Evolutionary conservation across 1,140 invertebrate species (phyloP), one percentile per base, ranked within the genome.

Genomic region (Drosophila obscura): DNA sequence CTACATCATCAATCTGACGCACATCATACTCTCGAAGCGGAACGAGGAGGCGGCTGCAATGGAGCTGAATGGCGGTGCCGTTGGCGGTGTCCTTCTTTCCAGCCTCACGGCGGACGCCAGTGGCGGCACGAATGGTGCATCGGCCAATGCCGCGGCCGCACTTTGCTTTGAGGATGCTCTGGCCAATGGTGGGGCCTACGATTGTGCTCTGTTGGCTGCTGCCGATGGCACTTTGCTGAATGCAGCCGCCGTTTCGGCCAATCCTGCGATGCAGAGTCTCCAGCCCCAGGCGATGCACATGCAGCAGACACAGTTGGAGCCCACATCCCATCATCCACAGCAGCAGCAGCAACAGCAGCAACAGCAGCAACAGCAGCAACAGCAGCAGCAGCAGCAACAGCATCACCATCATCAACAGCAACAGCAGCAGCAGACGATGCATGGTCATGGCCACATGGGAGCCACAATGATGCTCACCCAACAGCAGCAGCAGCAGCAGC

Each of bases 1-100:
- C 93, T 97, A 97, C 92, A 97, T 97, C 90, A 97, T 96, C 94
- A 96, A 96, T 26, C 93, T 97, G 72, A 97, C 96, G 51, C 97
- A 97, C 92, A 96, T 97, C 66, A 96, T 97, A 90, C 93, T 93
- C 59, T 88, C 92, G 19, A 92, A 92, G 69, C 83, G 92, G 4
- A 92, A 92, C 31, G 92, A 92, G 49, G 92, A 92, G 56, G 80
- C 90, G 0, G 90, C 90, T 0, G 90, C 85, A 41, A 73, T 91
- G 77, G 90, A 91, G 53, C 75, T 91, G 0, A 91, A 90, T 45
- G 87, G 80, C 8, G 90, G 80, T 1, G 80, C 72, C 9, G 83
- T 88, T 2, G 82, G 82, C 7, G 87, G 87, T 6, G 83, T 76
- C 0, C 43, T 90, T 45, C 78, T 85, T 0, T 72, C 82, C n/a